Base-by-base conservation (phyloP, 2,113 vertebrate genomes). In the Casuarius casuarius region DNA sequence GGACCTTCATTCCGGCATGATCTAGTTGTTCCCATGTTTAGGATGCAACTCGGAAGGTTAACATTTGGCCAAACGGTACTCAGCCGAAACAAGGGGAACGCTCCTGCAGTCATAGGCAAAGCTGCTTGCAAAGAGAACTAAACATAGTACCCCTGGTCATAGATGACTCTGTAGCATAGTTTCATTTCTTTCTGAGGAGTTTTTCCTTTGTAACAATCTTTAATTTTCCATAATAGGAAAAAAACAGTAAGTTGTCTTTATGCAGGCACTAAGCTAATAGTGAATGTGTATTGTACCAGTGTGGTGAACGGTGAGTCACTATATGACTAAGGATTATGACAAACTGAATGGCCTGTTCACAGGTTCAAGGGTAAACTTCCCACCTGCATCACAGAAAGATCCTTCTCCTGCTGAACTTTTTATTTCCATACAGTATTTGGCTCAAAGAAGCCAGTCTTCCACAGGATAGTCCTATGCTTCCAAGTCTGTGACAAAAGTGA, bases 291-390 rank as follows among this genome's bases (percentile, higher is more conserved):
- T 68, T 68, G 51, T 92, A 68, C 38, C 38, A 10, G 33, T 25
- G 44, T 19, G 42, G 59, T 67, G 56, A 86, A 67, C 4, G 46
- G 44, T 96, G 96, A 97, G 81, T 97, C 93, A 91, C 71, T 86
- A 3, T 7, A 2, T 92, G 89, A 86, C 44, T 92, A 85, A 95
- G 62, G 52, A 29, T 76, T 85, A 58, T 14, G 33, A 83, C 46
- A 85, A 78, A 71, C 25, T 42, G 25, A 94, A 93, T 65, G 91
- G 61, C 74, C 65, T 58, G 26, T 73, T 95, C 76, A 82, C 54
- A 71, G 56, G 65, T 91, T 84, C 87, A 95, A 92, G 92, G 90
- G 26, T 74, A 91, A 96, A 22, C 7, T 91, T 83, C 48, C 73
- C 52, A 87, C 56, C 54, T 84, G 49, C 10, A 3, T 68, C 56